A percentile compares a stretch with the other conserved stretches of the same genome.
phyloP scores from a whole-genome alignment of 2,888 invertebrate species.

The Ectemnius cavifrons region DNA sequence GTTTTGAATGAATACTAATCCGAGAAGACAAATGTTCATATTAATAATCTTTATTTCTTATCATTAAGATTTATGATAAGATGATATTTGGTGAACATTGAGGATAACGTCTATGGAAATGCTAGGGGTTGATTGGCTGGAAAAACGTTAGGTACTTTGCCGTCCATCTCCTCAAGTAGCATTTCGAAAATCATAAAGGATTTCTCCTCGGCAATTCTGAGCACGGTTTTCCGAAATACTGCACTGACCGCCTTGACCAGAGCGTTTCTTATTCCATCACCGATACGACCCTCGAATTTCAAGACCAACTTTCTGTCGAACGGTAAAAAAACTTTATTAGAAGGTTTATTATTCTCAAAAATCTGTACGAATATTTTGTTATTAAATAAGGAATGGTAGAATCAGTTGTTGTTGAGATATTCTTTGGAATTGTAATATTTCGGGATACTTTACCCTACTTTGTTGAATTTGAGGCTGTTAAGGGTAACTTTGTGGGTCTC shows the following conservation, averaged over 20 bases:
- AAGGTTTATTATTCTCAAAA: not conserved
- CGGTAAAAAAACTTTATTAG: slow-evolving; percentile 13
- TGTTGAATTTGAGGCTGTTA: slow-evolving; percentile 45
- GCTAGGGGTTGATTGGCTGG: not conserved
- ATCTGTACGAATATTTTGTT: too few relatives aligned
- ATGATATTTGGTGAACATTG: too few relatives aligned
- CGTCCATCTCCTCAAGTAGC: slow-evolving; percentile 11
- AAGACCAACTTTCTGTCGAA: slow-evolving; percentile 49
- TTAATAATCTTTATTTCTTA: too few relatives aligned
- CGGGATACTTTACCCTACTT: slow-evolving; percentile 55
- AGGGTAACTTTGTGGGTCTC: slow-evolving; percentile 39
- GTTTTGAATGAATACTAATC: too few relatives aligned
- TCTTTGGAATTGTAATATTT: not conserved
- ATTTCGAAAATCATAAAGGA: not conserved
- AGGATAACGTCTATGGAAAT: too few relatives aligned
- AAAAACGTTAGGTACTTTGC: not conserved
- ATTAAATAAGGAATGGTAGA: too few relatives aligned
- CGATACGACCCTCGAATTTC: slow-evolving; percentile 52
- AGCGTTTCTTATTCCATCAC: slow-evolving; percentile 55
- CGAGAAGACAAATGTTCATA: too few relatives aligned
- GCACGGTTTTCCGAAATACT: slow-evolving; percentile 31
- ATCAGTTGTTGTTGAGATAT: too few relatives aligned
- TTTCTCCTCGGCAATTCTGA: slow-evolving; percentile 7
- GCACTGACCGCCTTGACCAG: slow-evolving; percentile 37
- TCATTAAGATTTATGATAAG: too few relatives aligned